Evolutionary conservation across 2,888 invertebrate genomes (phyloP).

Genomic region (Dascillus cervinus): DNA sequence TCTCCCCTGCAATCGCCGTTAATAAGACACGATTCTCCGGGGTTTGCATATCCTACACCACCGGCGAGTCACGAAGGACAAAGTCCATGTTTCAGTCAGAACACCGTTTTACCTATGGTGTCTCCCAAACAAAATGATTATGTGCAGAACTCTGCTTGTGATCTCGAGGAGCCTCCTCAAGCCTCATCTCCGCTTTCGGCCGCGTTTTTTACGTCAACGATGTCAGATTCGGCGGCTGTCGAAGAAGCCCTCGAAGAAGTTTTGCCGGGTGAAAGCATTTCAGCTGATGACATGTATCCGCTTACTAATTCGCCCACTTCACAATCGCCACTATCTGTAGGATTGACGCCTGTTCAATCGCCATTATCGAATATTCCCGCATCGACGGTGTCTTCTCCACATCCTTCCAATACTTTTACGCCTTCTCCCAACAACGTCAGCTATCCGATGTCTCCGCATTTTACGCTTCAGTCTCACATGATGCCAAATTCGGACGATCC

Average conservation of each 20-base stretch:
- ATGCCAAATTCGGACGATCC: constrained; percentile 86
- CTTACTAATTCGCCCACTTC: constrained; percentile 51
- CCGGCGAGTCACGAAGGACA: constrained; percentile 82
- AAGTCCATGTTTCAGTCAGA: constrained; percentile 49
- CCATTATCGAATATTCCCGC: constrained; percentile 37
- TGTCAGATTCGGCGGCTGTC: constrained; percentile 81
- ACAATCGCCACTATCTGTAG: constrained; percentile 50
- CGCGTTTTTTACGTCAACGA: constrained; percentile 75
- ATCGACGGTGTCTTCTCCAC: constrained; percentile 32
- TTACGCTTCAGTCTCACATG: constrained; percentile 67
- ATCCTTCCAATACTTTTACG: constrained; percentile 38
- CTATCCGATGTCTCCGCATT: constrained; percentile 40
- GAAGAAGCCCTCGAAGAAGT: constrained; percentile 82
- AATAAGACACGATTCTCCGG: constrained; percentile 59
- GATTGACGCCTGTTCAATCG: constrained; percentile 49
- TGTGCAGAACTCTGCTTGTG: constrained; percentile 37
- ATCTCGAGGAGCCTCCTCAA: constrained; percentile 58
- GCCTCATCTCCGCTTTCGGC: constrained; percentile 76
- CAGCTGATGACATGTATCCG: constrained; percentile 46
- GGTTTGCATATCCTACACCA: constrained; percentile 78
- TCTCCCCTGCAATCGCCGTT: constrained; percentile 59
- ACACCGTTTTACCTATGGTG: constrained; percentile 38
- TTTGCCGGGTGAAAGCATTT: constrained; percentile 66
- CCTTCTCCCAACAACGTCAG: constrained; percentile 35
- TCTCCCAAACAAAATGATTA: constrained; percentile 41